Evolutionary conservation across 2,888 invertebrate genomes (phyloP).

Genomic region (Rhamphomyia laevipes): DNA sequence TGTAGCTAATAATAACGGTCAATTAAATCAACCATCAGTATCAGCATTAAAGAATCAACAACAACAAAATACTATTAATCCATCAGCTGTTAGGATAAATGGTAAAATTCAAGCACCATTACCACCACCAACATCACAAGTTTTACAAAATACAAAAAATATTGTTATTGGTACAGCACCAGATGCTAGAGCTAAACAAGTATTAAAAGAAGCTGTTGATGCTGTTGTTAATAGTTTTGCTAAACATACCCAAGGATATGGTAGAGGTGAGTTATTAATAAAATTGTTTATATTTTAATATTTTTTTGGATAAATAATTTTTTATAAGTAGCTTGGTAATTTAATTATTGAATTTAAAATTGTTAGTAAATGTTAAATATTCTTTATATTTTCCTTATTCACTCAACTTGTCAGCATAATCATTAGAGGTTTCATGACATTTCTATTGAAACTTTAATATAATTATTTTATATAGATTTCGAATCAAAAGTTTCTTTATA

Average conservation of each 20-base stretch:
- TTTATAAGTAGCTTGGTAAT: no score
- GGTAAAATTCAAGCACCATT: constrained; percentile 20
- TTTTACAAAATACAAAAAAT: constrained; percentile 13
- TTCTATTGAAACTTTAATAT: no score
- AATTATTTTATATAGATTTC: no score
- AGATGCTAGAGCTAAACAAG: constrained; percentile 45
- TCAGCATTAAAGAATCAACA: constrained; percentile 7
- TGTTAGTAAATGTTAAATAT: no score
- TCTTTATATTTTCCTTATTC: no score
- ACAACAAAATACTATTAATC: constrained; percentile 14
- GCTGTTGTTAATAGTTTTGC: constrained; percentile 63
- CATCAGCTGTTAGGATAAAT: constrained; percentile 17
- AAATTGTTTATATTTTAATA: no score
- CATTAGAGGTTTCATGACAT: no score
- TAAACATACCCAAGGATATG: constrained; percentile 58
- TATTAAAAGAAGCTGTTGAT: constrained; percentile 57
- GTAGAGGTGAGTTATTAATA: constrained; percentile 51
- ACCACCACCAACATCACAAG: constrained; percentile 16
- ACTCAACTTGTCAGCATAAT: no score
- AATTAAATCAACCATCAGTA: constrained; percentile 8
- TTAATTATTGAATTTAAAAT: no score
- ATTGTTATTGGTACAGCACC: constrained; percentile 29
- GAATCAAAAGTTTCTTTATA: no score
- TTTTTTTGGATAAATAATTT: no score
- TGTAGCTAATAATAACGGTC: constrained; percentile 16